Percentiles rank a stretch among this genome's conserved stretches.
These are phyloP conservation scores for Notodonta ziczac DNA, from an alignment of 2,888 invertebrate genomes.

Conservation along the genomic window DNA sequence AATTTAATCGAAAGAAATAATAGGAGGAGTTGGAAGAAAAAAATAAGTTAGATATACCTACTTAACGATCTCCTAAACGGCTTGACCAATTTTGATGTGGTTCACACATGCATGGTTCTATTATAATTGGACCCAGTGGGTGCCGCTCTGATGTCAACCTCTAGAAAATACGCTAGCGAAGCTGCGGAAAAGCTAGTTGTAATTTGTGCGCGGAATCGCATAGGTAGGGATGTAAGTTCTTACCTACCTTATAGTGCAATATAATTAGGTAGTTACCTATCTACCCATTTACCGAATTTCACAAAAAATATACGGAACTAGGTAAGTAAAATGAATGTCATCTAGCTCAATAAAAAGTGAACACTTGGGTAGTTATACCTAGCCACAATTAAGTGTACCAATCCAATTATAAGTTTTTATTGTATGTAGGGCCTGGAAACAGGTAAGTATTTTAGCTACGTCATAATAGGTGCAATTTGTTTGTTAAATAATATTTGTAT, in stretches of 20 bases:
- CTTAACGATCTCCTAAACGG: too few species aligned
- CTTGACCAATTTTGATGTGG: too few species aligned
- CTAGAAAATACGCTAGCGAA: too few species aligned
- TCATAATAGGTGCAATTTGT: background rate
- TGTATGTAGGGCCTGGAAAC: too few species aligned
- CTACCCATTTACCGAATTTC: background rate
- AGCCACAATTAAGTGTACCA: conserved; percentile 10
- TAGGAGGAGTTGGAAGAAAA: too few species aligned
- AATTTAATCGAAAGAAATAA: too few species aligned
- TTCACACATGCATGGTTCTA: too few species aligned
- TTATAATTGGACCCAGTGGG: too few species aligned
- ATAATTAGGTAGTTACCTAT: background rate
- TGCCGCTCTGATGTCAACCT: too few species aligned
- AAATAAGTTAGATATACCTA: too few species aligned
- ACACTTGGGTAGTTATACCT: background rate
- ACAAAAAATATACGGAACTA: conserved; percentile 1
- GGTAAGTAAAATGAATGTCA: background rate
- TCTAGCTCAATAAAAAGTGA: background rate
- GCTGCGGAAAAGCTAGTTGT: too few species aligned
- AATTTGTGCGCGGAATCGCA: background rate
- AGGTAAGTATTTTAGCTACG: too few species aligned
- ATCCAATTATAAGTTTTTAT: background rate
- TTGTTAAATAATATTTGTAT: conserved; percentile 7
- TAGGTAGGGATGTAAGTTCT: background rate
- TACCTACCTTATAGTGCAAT: background rate